These are phyloP conservation scores for Trissonchulus latispiculum DNA, from an alignment of 2,888 invertebrate genomes.

Conservation along the genomic window DNA sequence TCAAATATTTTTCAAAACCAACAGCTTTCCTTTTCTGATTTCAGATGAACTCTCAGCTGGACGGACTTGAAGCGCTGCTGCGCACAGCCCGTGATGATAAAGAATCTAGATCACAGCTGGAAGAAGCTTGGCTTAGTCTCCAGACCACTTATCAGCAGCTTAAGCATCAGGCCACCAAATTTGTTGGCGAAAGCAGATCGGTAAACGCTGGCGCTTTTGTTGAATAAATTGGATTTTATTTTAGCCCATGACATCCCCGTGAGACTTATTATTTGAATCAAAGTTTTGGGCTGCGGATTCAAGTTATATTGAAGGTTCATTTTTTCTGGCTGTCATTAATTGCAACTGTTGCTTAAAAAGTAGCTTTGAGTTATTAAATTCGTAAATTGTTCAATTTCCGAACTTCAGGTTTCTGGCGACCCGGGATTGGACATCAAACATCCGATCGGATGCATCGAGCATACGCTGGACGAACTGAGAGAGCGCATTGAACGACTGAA, in stretches of 20 bases:
- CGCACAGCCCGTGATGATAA: constrained; percentile 51
- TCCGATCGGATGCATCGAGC: neutral
- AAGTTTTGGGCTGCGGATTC: too few relatives aligned
- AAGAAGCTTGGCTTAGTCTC: constrained; percentile 59
- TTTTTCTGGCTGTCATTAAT: too few relatives aligned
- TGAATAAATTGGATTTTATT: too few relatives aligned
- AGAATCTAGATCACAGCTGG: constrained; percentile 49
- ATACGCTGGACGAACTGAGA: neutral
- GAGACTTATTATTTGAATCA: too few relatives aligned
- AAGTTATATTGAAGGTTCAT: too few relatives aligned
- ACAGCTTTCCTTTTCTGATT: too few relatives aligned
- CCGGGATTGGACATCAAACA: constrained; percentile 18
- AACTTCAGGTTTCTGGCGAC: constrained; percentile 19
- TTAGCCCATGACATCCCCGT: too few relatives aligned
- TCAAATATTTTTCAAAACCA: too few relatives aligned
- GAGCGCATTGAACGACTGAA: constrained; percentile 48
- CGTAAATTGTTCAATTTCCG: too few relatives aligned
- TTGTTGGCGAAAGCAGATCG: constrained; percentile 55
- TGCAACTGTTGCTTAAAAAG: too few relatives aligned
- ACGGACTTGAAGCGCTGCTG: constrained; percentile 56
- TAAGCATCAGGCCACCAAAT: constrained; percentile 58
- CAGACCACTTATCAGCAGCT: constrained; percentile 58
- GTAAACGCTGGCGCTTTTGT: too few relatives aligned
- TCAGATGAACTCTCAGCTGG: constrained; percentile 56
- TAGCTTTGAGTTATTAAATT: too few relatives aligned